phyloP scores from a whole-genome alignment of 92 coral and sea anemone species.

The Ricordea florida region DNA sequence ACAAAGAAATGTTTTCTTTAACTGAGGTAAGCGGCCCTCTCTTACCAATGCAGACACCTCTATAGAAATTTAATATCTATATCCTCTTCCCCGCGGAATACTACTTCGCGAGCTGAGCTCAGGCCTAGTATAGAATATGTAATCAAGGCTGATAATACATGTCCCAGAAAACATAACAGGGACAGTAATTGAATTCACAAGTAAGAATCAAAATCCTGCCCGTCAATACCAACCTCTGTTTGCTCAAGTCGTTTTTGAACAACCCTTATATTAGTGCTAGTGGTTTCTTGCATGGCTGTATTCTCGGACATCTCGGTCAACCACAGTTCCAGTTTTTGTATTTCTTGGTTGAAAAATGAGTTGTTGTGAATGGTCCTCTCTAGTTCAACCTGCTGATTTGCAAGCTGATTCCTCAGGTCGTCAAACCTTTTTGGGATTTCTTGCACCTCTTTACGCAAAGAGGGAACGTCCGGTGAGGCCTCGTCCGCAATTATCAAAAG shows the following conservation, averaged over 20 bases:
- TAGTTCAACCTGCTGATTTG: slow-evolving; percentile 70
- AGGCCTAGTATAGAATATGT: no score
- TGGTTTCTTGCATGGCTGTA: slow-evolving; percentile 76
- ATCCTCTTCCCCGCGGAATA: no score
- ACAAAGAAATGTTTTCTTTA: no score
- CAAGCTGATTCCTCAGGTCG: slow-evolving; percentile 62
- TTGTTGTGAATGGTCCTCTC: slow-evolving; percentile 58
- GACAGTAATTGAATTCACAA: not conserved
- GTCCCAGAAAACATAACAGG: not conserved
- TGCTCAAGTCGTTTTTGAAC: slow-evolving; percentile 83
- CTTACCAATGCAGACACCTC: no score
- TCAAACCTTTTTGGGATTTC: slow-evolving; percentile 62
- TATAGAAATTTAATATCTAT: no score
- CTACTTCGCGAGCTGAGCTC: no score
- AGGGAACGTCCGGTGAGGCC: slow-evolving; percentile 74
- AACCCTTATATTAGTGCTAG: slow-evolving; percentile 81
- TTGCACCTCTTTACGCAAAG: slow-evolving; percentile 78
- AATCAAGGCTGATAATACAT: no score
- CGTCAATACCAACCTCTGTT: slow-evolving; percentile 75
- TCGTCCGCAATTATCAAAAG: slow-evolving; percentile 71
- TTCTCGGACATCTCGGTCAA: slow-evolving; percentile 74
- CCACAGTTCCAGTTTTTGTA: slow-evolving; percentile 79
- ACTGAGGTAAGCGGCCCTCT: no score
- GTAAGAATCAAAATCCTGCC: not conserved
- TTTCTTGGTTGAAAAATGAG: slow-evolving; percentile 55